Conservation (phyloP, 1,140 invertebrate genomes). For the Drosophila virilis region DNA sequence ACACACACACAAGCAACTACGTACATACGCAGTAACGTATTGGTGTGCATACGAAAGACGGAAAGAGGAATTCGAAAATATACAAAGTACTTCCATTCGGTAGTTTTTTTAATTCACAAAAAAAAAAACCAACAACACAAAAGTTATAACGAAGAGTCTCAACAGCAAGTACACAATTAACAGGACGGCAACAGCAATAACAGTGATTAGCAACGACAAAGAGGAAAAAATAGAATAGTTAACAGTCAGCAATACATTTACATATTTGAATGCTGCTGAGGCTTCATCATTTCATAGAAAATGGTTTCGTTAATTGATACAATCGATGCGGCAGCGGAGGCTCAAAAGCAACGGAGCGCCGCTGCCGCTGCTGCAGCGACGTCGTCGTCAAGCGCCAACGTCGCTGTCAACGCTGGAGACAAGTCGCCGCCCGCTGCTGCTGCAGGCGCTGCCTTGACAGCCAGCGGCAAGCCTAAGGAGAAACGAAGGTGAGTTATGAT, state of each 20-base stretch:
- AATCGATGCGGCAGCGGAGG: conserved; percentile 68
- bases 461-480: conserved; percentile 80
- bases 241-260: conserved; percentile 17
- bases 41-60: conserved; percentile 56
- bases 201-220: conserved; percentile 33
- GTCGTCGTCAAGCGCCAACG: conserved; percentile 5
- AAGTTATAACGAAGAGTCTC: conserved; percentile 62
- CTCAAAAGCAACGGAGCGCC: conserved; percentile 60
- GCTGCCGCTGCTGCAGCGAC: conserved; percentile 31
- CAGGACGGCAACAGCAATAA: conserved; percentile 5
- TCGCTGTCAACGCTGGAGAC: conserved; percentile 13
- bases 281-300: conserved; percentile 64
- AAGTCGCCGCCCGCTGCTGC: conserved; percentile 19
- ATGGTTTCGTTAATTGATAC: conserved; percentile 80
- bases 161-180: conserved; percentile 41
- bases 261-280: conserved; percentile 70
- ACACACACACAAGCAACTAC: conserved; percentile 11
- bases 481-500: conserved; percentile 73
- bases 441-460: conserved; percentile 55
- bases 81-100: conserved; percentile 35
- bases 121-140: conserved; percentile 29
- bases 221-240: conserved; percentile 7
- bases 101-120: conserved; percentile 30
- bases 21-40: conserved; percentile 46
- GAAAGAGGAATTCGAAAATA: conserved; percentile 57